Base-by-base conservation (phyloP, 92 coral and sea anemone species). In the Paramuricea clavata region DNA sequence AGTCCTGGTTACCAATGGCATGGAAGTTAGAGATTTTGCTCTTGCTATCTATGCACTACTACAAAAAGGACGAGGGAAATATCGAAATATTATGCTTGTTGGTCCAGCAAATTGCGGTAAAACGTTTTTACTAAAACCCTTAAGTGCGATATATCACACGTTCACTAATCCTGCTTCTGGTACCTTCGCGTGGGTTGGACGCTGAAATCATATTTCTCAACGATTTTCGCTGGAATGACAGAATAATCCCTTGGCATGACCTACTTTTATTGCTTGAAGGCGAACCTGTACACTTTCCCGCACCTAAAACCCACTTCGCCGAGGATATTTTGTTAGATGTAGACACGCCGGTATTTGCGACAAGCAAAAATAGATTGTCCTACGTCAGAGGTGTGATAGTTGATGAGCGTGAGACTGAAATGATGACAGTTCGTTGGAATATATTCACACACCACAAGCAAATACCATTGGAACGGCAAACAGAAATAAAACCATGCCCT, bases 271-370 rank as follows among this genome's bases (percentile, higher is more conserved):
- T 89, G 86, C 76, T 89, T 3, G 92, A 89, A 65, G 92, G 93
- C 59, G 82, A 90, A 69, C 32, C 77, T 35, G 92, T 89, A 6
- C 90, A 92, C 57, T 72, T 92, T 60, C 92, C 90, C 1, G 90
- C 88, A 26, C 92, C 92, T 9, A 92, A 91, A 54, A 88, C 91
- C 32, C 92, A 88, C 80, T 88, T 54, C 61, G 56, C 71, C 68
- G 60, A 85, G 25, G 92, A 91, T 56, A 84, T 91, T 60, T 33
- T 49, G 13, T 27, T 76, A 0, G 21, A 31, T 25, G 36, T 26
- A 31, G 92, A 91, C 76, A 91, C 92, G 13, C 89, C 92, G 16
- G 73, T 91, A 25, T 91, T 91, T 70, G 88, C 89, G 39, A 87
- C 89, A 23, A 83, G 74, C 79, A 88, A 91, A 83, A 44, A 47